Evolutionary conservation across 2,797 vertebrate genomes (phyloP).

Genomic region (Dendrocincla fuliginosa): DNA sequence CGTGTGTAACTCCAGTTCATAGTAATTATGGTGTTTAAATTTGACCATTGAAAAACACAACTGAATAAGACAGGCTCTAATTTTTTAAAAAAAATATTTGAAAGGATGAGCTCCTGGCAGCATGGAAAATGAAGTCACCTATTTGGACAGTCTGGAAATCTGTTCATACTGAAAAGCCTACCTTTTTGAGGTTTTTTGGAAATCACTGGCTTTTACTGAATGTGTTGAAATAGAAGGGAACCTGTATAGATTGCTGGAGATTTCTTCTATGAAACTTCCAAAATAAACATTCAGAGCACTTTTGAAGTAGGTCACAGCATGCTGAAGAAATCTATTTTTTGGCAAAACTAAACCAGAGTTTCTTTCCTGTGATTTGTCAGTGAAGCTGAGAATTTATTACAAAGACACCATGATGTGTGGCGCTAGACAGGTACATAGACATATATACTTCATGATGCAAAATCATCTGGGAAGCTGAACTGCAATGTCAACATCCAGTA

Average conservation of each 20-base stretch:
- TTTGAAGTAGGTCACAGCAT: background rate
- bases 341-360: background rate
- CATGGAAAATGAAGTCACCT: background rate
- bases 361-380: background rate
- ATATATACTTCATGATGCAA: background rate
- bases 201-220: background rate
- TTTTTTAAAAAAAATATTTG: no score
- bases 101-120: background rate
- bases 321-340: background rate
- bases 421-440: background rate
- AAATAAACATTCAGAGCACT: background rate
- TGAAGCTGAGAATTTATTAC: background rate
- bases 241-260: background rate
- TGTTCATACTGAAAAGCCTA: background rate
- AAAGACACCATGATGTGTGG: background rate
- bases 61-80: background rate
- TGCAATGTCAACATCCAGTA: background rate
- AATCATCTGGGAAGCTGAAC: background rate
- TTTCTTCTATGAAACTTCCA: background rate
- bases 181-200: background rate
- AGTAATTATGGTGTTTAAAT: background rate
- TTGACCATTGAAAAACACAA: background rate
- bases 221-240: background rate
- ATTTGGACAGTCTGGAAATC: background rate
- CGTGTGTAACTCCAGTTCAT: background rate